Percentiles rank a stretch among this genome's conserved stretches.
These are phyloP conservation scores for Ophioninae sp. DNA, from an alignment of 2,888 invertebrate genomes.

Conservation along the genomic window DNA sequence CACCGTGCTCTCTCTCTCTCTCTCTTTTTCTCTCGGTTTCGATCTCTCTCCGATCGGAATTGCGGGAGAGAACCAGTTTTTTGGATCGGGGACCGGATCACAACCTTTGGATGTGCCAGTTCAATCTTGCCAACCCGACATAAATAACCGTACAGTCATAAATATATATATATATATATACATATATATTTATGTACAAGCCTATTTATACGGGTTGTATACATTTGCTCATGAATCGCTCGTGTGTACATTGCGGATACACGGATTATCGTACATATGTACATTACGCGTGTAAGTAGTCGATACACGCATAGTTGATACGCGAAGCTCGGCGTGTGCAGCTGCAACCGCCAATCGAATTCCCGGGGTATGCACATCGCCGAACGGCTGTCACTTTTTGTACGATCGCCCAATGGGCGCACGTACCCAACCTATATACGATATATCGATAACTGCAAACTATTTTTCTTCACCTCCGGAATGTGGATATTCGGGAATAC, in stretches of 20 bases:
- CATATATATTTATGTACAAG: no score
- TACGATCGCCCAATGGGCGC: slow-evolving; percentile 8
- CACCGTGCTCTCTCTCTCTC: slow-evolving; percentile 19
- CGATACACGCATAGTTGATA: slow-evolving; percentile 30
- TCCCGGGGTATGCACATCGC: slow-evolving; percentile 16
- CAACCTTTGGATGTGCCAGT: slow-evolving; percentile 59
- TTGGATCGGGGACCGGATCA: slow-evolving; percentile 51
- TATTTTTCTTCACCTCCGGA: neutral
- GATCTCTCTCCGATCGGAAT: slow-evolving; percentile 53
- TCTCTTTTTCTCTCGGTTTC: slow-evolving; percentile 20
- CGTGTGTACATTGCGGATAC: slow-evolving; percentile 10
- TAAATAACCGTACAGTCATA: slow-evolving; percentile 57
- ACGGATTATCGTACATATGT: slow-evolving; percentile 10
- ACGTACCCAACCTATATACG: neutral
- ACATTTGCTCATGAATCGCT: neutral
- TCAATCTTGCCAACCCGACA: slow-evolving; percentile 59
- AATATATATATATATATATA: slow-evolving; percentile 25
- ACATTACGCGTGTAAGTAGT: slow-evolving; percentile 34
- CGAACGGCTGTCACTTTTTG: slow-evolving; percentile 29
- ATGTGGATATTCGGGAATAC: neutral
- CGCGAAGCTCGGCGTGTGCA: slow-evolving; percentile 30
- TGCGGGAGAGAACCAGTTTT: slow-evolving; percentile 61
- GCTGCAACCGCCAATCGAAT: slow-evolving; percentile 41
- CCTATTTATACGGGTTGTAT: neutral
- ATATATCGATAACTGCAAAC: neutral